Percentiles rank a stretch among this genome's conserved stretches.
These are phyloP conservation scores for Manis pentadactyla DNA, from an alignment of 2,797 vertebrate genomes.

Conservation along the genomic window DNA sequence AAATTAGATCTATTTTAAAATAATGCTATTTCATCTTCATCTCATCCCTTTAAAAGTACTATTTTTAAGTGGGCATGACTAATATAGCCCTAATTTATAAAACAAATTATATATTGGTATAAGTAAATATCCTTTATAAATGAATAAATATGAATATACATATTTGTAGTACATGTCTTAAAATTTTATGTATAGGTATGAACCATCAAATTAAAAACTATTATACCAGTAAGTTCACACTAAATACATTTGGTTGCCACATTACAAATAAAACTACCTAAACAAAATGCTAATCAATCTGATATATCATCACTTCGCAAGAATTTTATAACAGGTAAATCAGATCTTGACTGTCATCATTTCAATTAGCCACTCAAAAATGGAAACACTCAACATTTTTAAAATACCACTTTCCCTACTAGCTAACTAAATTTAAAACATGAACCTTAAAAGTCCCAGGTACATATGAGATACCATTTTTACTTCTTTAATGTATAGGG, in stretches of 20 bases:
- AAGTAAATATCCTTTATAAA: not conserved
- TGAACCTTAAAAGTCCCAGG: conserved; percentile 63
- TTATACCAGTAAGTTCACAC: not conserved
- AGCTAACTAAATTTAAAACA: conserved; percentile 62
- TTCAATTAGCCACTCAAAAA: conserved; percentile 16
- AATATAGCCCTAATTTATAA: not conserved
- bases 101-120: not conserved
- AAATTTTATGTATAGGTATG: not conserved
- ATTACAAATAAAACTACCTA: not conserved
- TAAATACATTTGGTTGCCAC: not conserved
- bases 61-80: not conserved
- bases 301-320: not conserved
- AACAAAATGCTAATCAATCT: not conserved
- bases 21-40: not conserved
- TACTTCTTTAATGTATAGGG: not conserved
- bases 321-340: not conserved
- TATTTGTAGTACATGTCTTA: not conserved
- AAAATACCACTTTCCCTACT: conserved; percentile 60
- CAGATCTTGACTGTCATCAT: not conserved
- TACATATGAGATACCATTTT: conserved; percentile 52
- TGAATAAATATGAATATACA: not conserved
- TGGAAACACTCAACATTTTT: conserved; percentile 55
- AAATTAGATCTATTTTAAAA: not conserved
- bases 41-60: not conserved
- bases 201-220: conserved; percentile 21